Evolutionary conservation across 2,888 invertebrate genomes (phyloP), one percentile per base, ranked within the genome.

Genomic region (Hololepta plana): DNA sequence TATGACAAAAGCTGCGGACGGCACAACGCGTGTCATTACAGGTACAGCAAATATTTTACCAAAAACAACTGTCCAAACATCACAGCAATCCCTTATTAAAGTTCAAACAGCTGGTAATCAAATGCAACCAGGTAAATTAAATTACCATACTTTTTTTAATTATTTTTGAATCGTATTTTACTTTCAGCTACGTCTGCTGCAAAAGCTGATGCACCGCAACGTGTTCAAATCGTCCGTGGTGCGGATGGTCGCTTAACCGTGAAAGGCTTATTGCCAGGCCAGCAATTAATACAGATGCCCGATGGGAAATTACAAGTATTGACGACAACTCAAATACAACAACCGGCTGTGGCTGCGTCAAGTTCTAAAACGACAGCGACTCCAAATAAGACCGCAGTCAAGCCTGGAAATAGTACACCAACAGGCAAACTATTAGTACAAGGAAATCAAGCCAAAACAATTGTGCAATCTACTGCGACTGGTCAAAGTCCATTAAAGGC

Each of bases 241-340:
- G 79, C 85, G 0, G 87, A 88, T 52, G 91, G 91, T 12, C 87
- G 88, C 55, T 61, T 91, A 9, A 84, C 88, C 41, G 90, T 93
- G 2, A 72, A 84, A 32, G 93, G 93, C 1, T 61, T 93, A 5
- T 66, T 85, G 52, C 82, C 88, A 23, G 91, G 90, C 27, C 93
- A 93, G 47, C 90, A 91, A 46, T 59, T 93, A 29, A 74, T 91
- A 21, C 84, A 90, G 49, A 76, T 88, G 67, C 79, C 90, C 0
- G 91, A 93, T 51, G 93, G 93, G 1, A 85, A 87, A 49, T 57
- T 91, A 12, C 90, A 91, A 47, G 74, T 91, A 10, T 62, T 81
- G 16, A 74, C 69, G 48, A 66, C 72, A 6, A 64, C 66, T 4
- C 72, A 72, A 44, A 50, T 30, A 23, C 39, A 48, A 26, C 44